Base-by-base conservation (phyloP, 2,113 vertebrate species). In the Martes martes region DNA sequence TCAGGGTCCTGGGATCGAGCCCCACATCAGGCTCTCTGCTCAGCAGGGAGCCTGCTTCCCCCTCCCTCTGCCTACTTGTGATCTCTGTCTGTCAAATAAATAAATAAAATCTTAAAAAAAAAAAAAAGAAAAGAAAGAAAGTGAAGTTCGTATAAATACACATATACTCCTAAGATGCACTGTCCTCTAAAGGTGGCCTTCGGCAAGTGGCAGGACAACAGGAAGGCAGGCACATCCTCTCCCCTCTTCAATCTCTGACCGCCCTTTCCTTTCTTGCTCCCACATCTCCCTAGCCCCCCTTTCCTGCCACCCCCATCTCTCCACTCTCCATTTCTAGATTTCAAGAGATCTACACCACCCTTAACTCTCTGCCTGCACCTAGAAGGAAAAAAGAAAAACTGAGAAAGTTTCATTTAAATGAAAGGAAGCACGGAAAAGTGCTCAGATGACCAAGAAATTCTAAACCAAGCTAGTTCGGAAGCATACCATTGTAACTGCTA, bases 111-210 rank as follows among this genome's bases (percentile, higher is more conserved):
- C 52, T 55, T 52, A 52, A 52, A 52, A 52, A 52, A 52, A 55
- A 55, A 18, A 6, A 55, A 16, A 52, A 52, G 4, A 52, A 52
- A 52, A 52, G 52, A 52, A 42, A 59, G 76, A 71, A 55, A 86
- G 57, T 11, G 5, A 74, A 47, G 78, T 21, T 61, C 52, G 4
- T 5, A 15, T 2, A 11, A 65, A 47, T 33, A 74, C 23, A n/a
- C 0, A 0, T 0, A 21, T 5, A 69, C 7, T 19, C 45, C 16
- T 0, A 21, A 81, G 63, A 7, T 9, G 23, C 42, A 11, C 59
- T 1, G 7, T n/a, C 26, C 47, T 21, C 83, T 39, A 63, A 15
- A 85, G 67, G 36, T 7, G 23, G 36, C 59, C 63, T 8, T 0
- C 33, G 26, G 59, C 76, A 39, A 19, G 57, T 0, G 18, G 63